Conservation (phyloP, 1,140 invertebrate species). For the Drosophila neocordata region DNA sequence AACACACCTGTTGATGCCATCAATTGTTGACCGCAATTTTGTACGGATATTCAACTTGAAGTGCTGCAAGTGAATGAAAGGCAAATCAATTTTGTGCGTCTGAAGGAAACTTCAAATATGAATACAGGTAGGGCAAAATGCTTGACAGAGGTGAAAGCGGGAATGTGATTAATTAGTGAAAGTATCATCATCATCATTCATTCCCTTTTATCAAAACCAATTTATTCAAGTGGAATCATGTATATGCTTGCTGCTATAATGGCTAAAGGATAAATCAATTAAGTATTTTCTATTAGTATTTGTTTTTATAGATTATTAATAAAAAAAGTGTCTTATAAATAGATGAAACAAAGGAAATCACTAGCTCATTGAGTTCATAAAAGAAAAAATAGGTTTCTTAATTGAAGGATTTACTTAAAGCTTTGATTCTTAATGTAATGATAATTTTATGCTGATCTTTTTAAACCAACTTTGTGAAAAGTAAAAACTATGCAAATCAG, state of each 20-base stretch:
- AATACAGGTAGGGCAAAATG: constrained; percentile 60
- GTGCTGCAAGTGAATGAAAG: constrained; percentile 43
- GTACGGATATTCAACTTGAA: constrained; percentile 20
- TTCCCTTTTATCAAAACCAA: not conserved
- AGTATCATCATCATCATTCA: not conserved
- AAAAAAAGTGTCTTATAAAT: too few relatives aligned
- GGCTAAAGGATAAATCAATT: too few relatives aligned
- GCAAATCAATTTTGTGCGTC: constrained; percentile 45
- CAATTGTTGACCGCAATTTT: constrained; percentile 40
- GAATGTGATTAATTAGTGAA: not conserved
- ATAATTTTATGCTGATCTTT: too few relatives aligned
- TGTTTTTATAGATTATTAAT: too few relatives aligned
- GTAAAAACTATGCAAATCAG: too few relatives aligned
- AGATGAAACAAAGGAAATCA: too few relatives aligned
- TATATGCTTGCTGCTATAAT: not conserved
- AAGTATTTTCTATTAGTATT: too few relatives aligned
- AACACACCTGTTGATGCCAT: constrained; percentile 67
- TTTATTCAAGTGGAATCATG: not conserved
- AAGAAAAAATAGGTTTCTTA: too few relatives aligned
- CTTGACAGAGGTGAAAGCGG: not conserved
- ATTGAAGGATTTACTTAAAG: too few relatives aligned
- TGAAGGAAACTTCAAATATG: constrained; percentile 75
- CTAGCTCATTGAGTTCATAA: too few relatives aligned
- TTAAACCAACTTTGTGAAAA: too few relatives aligned
- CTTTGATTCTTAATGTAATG: too few relatives aligned